Base-by-base conservation (phyloP, 2,888 invertebrate genomes). In the Eurytoma adleriae region DNA sequence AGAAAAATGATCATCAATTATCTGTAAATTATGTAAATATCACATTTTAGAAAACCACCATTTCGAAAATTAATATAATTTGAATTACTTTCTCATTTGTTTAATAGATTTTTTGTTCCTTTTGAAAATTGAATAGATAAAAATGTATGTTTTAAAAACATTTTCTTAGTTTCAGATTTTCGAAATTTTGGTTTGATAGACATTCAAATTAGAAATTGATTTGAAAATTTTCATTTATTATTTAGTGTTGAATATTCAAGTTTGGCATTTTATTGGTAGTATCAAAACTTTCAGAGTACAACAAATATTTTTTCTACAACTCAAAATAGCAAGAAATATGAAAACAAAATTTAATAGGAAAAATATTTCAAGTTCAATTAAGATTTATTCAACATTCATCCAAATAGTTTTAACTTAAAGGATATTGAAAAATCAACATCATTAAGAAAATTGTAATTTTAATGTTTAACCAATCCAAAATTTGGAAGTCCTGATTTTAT, bases 21-120 rank as follows among this genome's bases (percentile, higher is more conserved):
- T 50, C 62, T 80, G 77, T 80, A 62, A 80, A 80, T 76, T 67
- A 67, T 52, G 72, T 12, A 71, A 57, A 24, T 40, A 62, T 71
- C 64, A 72, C 72, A 80, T 76, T 48, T 77, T 77, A 62, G 76
- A 77, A 71, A 69, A 67, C 76, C 80, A 80, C 24, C 16, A 80
- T 77, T 80, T 80, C 76, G 76, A 80, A 80, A 80, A 79, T 74
- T 57, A 50, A 74, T 13, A 68, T 24, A 24, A 24, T 24, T 24
- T 24, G 24, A 24, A 74, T 59, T 10, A 64, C 16, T 57, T 57
- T 18, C 30, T 66, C 18, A 50, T 52, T 71, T 57, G 14, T 77
- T 64, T 18, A 75, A 18, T 20, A 57, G 7, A 10, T 54, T 56
- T 13, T 30, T n/a, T 76, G 64, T 74, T 70, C 61, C 64, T 18